Evolutionary conservation across 2,888 invertebrate genomes (phyloP).

Genomic region (Phyllotreta striolata): DNA sequence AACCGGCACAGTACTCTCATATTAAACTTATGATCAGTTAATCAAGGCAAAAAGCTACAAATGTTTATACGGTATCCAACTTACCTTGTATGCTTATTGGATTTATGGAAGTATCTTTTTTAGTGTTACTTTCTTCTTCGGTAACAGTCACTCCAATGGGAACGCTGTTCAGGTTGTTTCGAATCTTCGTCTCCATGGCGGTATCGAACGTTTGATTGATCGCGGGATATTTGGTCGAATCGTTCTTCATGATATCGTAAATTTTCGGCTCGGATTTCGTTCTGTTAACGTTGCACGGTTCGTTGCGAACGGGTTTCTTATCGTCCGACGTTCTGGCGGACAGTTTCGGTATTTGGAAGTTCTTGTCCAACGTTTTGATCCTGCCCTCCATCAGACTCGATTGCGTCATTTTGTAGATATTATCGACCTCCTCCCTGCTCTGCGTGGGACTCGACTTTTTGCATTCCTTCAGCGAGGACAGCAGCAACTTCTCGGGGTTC

Average conservation of each 20-base stretch:
- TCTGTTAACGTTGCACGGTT: conserved; percentile 50
- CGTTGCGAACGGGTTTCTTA: conserved; percentile 45
- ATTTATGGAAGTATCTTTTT: conserved; percentile 52
- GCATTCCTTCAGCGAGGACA: conserved; percentile 67
- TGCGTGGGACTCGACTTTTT: conserved; percentile 74
- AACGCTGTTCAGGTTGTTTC: conserved; percentile 53
- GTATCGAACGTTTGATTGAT: conserved; percentile 55
- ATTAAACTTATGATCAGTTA: no score
- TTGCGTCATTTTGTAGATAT: conserved; percentile 68
- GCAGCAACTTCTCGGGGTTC: conserved; percentile 71
- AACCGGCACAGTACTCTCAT: no score
- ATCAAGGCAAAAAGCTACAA: no score
- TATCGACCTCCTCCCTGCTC: conserved; percentile 71
- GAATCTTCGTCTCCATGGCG: conserved; percentile 55
- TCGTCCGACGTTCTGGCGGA: conserved; percentile 63
- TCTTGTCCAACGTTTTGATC: conserved; percentile 81
- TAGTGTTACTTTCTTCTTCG: conserved; percentile 48
- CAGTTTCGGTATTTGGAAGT: conserved; percentile 88
- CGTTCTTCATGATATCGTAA: conserved; percentile 55
- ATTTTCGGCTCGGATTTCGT: conserved; percentile 55
- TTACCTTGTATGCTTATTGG: conserved; percentile 45
- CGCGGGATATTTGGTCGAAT: conserved; percentile 54
- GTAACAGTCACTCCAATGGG: conserved; percentile 41
- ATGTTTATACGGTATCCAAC: no score
- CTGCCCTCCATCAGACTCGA: conserved; percentile 74